A percentile compares a stretch with the other conserved stretches of the same genome.
phyloP scores from a whole-genome alignment of 23 tunicate species.

The Trididemnum miniatum region DNA sequence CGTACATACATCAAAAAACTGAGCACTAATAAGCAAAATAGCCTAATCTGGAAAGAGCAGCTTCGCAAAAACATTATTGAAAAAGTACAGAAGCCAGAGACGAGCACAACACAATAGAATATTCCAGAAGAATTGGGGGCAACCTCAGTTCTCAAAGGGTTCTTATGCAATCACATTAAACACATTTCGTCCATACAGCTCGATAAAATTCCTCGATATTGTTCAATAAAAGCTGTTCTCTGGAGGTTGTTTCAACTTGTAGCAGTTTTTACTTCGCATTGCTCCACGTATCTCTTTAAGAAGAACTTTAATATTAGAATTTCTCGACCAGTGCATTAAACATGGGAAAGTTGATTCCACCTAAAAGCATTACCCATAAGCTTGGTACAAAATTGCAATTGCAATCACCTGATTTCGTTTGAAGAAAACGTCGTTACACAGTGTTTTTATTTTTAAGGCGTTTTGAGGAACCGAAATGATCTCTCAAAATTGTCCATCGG shows the following conservation, averaged over 20 bases:
- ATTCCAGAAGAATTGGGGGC: background rate
- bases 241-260: constrained; percentile 67
- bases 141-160: background rate
- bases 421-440: no score
- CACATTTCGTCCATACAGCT: background rate
- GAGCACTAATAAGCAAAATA: no score
- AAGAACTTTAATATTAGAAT: constrained; percentile 47
- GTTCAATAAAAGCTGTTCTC: constrained; percentile 42
- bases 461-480: no score
- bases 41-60: no score
- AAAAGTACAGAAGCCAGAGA: background rate
- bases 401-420: no score
- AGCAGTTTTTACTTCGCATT: constrained; percentile 42
- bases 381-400: no score
- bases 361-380: no score
- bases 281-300: constrained; percentile 43
- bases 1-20: no score
- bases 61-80: background rate
- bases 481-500: no score
- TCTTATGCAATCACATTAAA: background rate
- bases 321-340: constrained; percentile 30
- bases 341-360: constrained; percentile 3
- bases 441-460: no score
- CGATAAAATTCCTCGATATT: background rate
- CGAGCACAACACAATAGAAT: background rate